Evolutionary conservation across 2,797 vertebrate genomes (phyloP).

Genomic region (Sebastes taczanowskii): DNA sequence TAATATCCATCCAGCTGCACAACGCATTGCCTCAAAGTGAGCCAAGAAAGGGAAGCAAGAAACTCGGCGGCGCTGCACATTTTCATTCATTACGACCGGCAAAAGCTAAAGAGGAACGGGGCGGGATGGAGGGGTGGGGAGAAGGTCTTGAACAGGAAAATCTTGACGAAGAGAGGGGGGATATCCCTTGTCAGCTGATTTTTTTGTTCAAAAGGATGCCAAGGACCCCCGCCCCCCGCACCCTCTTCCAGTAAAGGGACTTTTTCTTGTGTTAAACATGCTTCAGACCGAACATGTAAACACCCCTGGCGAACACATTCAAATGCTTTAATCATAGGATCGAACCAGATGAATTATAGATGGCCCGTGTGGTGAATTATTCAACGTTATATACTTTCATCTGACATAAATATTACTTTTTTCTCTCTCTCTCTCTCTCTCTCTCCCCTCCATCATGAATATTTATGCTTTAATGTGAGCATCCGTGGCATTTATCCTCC

Average conservation of each 20-base stretch:
- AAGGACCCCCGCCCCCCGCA: slow-evolving; percentile 27
- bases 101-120: slow-evolving; percentile 31
- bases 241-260: slow-evolving; percentile 57
- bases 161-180: slow-evolving; percentile 22
- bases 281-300: slow-evolving; percentile 78
- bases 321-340: slow-evolving; percentile 84
- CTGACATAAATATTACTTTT: slow-evolving; percentile 84
- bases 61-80: slow-evolving; percentile 44
- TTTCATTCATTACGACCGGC: slow-evolving; percentile 63
- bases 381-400: slow-evolving; percentile 84
- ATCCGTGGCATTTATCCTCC: slow-evolving; percentile 80
- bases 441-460: slow-evolving; percentile 76
- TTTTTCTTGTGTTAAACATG: slow-evolving; percentile 81
- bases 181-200: slow-evolving; percentile 77
- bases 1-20: slow-evolving; percentile 56
- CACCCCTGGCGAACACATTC: slow-evolving; percentile 77
- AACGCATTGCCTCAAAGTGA: slow-evolving; percentile 64
- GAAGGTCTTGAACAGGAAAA: slow-evolving; percentile 36
- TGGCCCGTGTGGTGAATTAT: slow-evolving; percentile 78
- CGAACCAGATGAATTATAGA: slow-evolving; percentile 84
- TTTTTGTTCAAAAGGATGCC: slow-evolving; percentile 68
- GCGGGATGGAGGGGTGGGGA: neutral
- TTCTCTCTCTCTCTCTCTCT: slow-evolving; percentile 17
- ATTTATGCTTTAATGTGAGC: slow-evolving; percentile 83
- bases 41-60: slow-evolving; percentile 49